phyloP scores from a whole-genome alignment of 2,888 invertebrate genomes.

The Eulithis prunata region DNA sequence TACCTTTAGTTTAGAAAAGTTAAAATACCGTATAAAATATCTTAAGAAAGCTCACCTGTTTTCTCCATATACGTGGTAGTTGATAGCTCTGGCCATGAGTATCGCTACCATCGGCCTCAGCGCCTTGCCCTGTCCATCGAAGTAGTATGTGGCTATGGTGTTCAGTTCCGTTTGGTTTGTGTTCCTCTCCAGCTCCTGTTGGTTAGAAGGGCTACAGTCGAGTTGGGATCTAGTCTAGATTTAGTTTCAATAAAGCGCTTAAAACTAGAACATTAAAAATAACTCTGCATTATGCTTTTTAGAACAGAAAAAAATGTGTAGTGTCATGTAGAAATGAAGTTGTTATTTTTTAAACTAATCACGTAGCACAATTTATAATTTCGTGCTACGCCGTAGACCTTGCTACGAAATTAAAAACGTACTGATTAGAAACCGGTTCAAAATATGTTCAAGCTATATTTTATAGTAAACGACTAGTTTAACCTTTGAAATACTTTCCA shows the following conservation, averaged over 20 bases:
- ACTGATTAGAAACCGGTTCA: not conserved
- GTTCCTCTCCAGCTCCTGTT: slow-evolving; percentile 89
- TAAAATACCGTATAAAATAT: no score
- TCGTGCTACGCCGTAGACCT: slow-evolving; percentile 48
- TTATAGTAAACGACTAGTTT: not conserved
- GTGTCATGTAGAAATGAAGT: not conserved
- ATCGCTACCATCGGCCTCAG: slow-evolving; percentile 97
- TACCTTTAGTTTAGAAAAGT: no score
- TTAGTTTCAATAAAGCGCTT: slow-evolving; percentile 17
- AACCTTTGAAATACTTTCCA: not conserved
- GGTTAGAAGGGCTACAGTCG: slow-evolving; percentile 65
- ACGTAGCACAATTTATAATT: slow-evolving; percentile 33
- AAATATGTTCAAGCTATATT: not conserved
- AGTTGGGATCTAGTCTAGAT: slow-evolving; percentile 59
- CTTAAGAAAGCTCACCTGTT: slow-evolving; percentile 86
- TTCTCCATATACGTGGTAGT: slow-evolving; percentile 94
- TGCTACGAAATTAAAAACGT: slow-evolving; percentile 47
- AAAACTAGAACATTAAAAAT: slow-evolving; percentile 31
- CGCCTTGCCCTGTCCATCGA: slow-evolving; percentile 99
- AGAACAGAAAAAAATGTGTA: not conserved
- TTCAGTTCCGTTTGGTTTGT: slow-evolving; percentile 93
- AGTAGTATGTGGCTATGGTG: slow-evolving; percentile 98
- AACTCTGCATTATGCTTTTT: not conserved
- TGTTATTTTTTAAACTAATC: not conserved
- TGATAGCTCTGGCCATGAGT: slow-evolving; percentile 96